Percentiles rank a stretch among this genome's conserved stretches.
phyloP scores from a whole-genome alignment of 2,797 vertebrate genomes.

The Pseudochirops corinnae region DNA sequence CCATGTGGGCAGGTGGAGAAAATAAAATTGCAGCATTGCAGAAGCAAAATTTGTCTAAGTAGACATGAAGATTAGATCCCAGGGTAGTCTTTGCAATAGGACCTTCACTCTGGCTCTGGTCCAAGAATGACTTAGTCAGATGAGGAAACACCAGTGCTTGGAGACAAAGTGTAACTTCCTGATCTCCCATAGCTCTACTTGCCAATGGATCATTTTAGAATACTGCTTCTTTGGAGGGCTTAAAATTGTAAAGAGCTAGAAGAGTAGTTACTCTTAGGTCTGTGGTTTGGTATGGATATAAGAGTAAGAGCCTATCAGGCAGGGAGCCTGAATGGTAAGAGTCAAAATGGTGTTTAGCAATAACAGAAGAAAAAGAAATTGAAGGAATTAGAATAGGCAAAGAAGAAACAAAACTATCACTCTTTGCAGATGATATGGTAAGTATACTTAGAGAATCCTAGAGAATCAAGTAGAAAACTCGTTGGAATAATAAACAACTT shows the following conservation, averaged over 20 bases:
- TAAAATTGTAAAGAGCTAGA: not conserved
- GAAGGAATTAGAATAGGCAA: no score
- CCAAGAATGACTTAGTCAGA: not conserved
- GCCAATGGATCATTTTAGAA: rapidly evolving
- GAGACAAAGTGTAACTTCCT: not conserved
- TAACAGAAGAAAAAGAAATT: no score
- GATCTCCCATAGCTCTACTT: not conserved
- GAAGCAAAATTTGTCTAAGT: not conserved
- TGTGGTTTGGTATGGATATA: not conserved
- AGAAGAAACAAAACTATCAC: no score
- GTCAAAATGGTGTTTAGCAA: not conserved
- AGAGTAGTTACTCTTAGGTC: not conserved
- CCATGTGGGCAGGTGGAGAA: constrained; percentile 27
- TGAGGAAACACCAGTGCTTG: rapidly evolving
- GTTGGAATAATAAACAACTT: no score
- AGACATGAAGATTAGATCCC: not conserved
- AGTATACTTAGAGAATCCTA: no score
- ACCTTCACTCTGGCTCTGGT: not conserved
- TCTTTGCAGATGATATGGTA: no score
- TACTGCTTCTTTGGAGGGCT: constrained; percentile 7
- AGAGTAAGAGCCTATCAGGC: not conserved
- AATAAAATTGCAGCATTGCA: not conserved
- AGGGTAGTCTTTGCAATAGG: not conserved
- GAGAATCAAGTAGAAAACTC: no score
- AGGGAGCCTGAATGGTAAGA: not conserved